phyloP scores from a whole-genome alignment of 1,140 invertebrate species.

The Bombus pascuorum region DNA sequence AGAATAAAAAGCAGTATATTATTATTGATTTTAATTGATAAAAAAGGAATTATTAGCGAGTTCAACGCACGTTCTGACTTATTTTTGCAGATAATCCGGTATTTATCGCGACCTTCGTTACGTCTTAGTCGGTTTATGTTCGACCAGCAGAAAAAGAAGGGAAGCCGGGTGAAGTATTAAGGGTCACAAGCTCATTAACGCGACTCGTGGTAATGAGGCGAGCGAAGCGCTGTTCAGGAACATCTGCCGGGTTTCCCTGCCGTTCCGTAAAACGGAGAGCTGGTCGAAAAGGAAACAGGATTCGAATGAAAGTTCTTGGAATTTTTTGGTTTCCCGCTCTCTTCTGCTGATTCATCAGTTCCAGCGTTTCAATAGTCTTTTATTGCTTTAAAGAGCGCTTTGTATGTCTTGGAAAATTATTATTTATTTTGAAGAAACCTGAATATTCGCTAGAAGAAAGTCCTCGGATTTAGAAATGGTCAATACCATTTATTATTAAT shows the following conservation, averaged over 20 bases:
- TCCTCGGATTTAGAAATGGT: too few species aligned
- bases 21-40: not conserved
- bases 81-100: constrained; percentile 28
- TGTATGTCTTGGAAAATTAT: too few species aligned
- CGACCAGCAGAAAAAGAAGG: constrained; percentile 11
- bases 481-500: too few species aligned
- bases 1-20: not conserved
- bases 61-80: not conserved
- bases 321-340: not conserved
- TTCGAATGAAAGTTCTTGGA: not conserved
- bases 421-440: too few species aligned
- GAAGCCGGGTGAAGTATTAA: constrained; percentile 60
- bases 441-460: too few species aligned
- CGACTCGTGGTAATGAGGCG: constrained; percentile 66
- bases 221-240: constrained; percentile 56
- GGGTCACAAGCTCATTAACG: constrained; percentile 69
- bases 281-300: constrained; percentile 10
- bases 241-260: constrained; percentile 64
- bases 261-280: constrained; percentile 12
- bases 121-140: constrained; percentile 49
- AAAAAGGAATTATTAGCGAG: not conserved
- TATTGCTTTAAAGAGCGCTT: too few species aligned
- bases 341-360: too few species aligned
- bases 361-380: too few species aligned
- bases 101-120: constrained; percentile 30